phyloP scores from a whole-genome alignment of 23 tunicate species.

The Aplidium turbinatum region DNA sequence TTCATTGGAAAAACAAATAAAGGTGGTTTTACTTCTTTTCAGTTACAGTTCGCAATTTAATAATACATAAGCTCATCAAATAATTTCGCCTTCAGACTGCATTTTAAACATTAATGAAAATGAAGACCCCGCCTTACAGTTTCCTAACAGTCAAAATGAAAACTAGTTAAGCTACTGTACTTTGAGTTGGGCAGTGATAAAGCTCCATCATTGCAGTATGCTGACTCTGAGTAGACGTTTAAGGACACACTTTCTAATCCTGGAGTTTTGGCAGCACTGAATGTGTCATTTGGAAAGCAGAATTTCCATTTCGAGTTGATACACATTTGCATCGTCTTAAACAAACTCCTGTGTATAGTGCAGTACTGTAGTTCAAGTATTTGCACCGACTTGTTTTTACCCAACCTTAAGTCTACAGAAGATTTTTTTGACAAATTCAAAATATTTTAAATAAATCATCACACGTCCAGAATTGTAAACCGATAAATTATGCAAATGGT shows the following conservation, averaged over 20 bases:
- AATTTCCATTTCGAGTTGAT: not conserved
- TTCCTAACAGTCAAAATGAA: no score
- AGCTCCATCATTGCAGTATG: conserved; percentile 18
- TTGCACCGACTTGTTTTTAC: no score
- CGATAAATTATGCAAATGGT: no score
- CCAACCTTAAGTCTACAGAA: no score
- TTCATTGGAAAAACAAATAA: no score
- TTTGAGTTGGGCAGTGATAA: conserved; percentile 11
- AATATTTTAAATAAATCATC: no score
- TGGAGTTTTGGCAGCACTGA: not conserved
- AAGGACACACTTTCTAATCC: not conserved
- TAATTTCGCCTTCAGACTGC: not conserved
- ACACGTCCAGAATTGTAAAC: no score
- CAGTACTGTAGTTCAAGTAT: no score
- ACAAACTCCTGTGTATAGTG: not conserved
- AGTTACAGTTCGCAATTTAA: not conserved
- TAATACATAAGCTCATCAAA: not conserved
- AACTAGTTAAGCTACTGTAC: not conserved
- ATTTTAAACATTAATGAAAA: not conserved
- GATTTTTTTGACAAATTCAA: no score
- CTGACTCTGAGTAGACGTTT: not conserved
- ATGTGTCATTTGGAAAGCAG: not conserved
- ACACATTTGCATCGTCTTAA: conserved; percentile 15
- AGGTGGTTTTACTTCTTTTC: no score
- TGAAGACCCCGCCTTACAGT: no score